Evolutionary conservation across 2,797 vertebrate genomes (phyloP), one percentile per base, ranked within the genome.

Genomic region (Poecilia gillii): DNA sequence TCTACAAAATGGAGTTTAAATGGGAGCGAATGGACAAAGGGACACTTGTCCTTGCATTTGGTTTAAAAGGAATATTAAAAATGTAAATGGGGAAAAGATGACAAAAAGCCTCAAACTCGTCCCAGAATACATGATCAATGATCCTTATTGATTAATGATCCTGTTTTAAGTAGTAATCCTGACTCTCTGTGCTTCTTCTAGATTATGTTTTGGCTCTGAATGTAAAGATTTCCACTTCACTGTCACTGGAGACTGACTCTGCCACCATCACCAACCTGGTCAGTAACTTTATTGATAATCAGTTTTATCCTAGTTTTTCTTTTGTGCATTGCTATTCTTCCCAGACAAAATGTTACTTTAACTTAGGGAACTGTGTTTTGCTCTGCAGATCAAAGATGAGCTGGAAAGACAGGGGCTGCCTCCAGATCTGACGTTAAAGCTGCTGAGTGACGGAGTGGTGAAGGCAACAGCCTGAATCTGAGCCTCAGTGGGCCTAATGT

Each of bases 101-200:
- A 16, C 39, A 41, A 41, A 41, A 25, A 55, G n/a, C 18, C 20
- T 20, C 8, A 31, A 62, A 62, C 9, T 39, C 7, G 4, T 39
- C 18, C 14, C 33, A 36, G 2, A 66, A 36, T 39, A 66, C 62
- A 39, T 3, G 2, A 16, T 0, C 18, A 36, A 36, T 23, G 23
- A 70, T 41, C 9, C 66, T 70, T 12, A 12, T 43, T 39, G 20
- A 3, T 64, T 3, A 36, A 33, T 36, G 6, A 64, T 36, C 41
- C 6, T 72, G 36, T 45, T 14, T 45, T 45, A 13, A 14, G n/a
- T 55, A 12, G 2, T 55, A n/a, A 72, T 72, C 6, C 47, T 47
- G 28, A 46, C 43, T 46, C 13, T 73, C 18, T 73, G 13, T 47
- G 72, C 46, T 73, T 73, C 31, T 73, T 73, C 31, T 49, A 73